Base-by-base conservation (phyloP, 2,888 invertebrate genomes). In the Spatulosminthurus flaviceps region DNA sequence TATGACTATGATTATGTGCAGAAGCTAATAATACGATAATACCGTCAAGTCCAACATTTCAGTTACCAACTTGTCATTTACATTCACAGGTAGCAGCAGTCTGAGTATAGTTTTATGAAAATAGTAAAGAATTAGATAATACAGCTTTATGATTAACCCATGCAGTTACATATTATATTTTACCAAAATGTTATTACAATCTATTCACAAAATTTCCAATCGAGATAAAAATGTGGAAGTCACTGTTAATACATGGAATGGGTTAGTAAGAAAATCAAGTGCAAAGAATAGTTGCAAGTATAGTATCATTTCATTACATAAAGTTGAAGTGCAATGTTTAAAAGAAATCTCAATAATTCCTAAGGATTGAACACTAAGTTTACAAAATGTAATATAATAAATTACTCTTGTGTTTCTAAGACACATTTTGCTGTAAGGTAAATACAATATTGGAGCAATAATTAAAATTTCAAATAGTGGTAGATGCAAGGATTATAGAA, bases 21-120 rank as follows among this genome's bases (percentile, higher is more conserved):
- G 51, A 51, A 51, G 51, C 51, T 51, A 51, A 13, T 41, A n/a
- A n/a, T n/a, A n/a, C n/a, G 9, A 13, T 41, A 41, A 51, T 51
- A 51, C 51, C 51, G 16, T 51, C 51, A 51, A 51, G 51, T 51
- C 51, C 51, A 51, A 51, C 51, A 51, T 51, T 51, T 51, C 51
- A 16, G 51, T 51, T 51, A 51, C 51, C 51, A 51, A 9, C 51
- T 11, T 51, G 51, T 51, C 51, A 19, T 51, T n/a, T n/a, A 51
- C 51, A 16, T 51, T 51, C n/a, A 51, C 51, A 51, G 51, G 51
- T 51, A 51, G 51, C 51, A 51, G 51, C 51, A 51, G 51, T 51
- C 51, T 51, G 51, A 51, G 51, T 51, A 51, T 51, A 51, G 51
- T 51, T 51, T 51, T 51, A 2, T 51, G 51, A 51, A 51, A 51